phyloP scores from a whole-genome alignment of 1,140 invertebrate species.

The Nasonia longicornis region DNA sequence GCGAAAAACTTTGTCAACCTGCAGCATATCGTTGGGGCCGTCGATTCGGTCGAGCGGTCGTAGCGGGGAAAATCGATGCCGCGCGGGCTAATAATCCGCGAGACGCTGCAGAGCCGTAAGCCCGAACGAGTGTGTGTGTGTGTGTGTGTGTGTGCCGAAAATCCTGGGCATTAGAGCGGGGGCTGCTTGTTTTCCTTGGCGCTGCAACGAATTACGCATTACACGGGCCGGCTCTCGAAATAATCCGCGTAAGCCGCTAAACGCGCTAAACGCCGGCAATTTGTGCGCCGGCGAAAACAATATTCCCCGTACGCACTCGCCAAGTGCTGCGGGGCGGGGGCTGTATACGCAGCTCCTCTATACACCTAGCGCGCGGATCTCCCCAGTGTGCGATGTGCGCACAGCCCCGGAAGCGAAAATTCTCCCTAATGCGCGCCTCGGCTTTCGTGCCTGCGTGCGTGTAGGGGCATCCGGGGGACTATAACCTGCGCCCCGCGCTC shows the following conservation, averaged over 20 bases:
- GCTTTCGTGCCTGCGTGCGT: too few relatives aligned
- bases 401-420: neutral
- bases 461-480: too few relatives aligned
- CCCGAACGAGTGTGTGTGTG: too few relatives aligned
- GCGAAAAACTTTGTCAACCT: neutral
- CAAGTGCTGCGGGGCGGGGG: neutral
- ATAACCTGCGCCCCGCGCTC: too few relatives aligned
- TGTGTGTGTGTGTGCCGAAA: neutral
- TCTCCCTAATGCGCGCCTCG: too few relatives aligned
- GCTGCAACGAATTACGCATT: neutral
- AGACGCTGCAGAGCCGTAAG: too few relatives aligned
- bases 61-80: too few relatives aligned
- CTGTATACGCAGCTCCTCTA: neutral
- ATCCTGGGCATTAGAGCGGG: neutral
- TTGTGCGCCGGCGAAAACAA: slow-evolving; percentile 53
- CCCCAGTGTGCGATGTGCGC: too few relatives aligned
- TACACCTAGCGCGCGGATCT: neutral
- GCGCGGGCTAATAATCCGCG: too few relatives aligned
- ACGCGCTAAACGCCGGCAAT: slow-evolving; percentile 58
- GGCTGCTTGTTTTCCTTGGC: neutral
- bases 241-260: slow-evolving; percentile 60
- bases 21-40: too few relatives aligned
- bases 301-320: slow-evolving; percentile 46
- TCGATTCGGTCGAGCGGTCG: too few relatives aligned
- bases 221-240: slow-evolving; percentile 20